Evolutionary conservation across 2,113 vertebrate genomes (phyloP).

Genomic region (Grus americana): DNA sequence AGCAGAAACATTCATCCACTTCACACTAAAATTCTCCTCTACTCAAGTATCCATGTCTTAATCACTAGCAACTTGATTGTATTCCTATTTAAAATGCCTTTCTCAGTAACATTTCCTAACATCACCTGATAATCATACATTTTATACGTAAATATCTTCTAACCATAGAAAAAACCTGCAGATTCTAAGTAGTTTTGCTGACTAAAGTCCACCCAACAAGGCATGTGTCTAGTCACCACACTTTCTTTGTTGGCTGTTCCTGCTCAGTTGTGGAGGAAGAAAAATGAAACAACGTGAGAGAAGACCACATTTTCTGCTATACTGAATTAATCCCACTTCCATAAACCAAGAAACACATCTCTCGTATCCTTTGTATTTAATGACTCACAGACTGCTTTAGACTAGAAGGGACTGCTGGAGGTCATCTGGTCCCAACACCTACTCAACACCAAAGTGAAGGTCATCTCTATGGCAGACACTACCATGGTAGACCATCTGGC

Average conservation of each 20-base stretch:
- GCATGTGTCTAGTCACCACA: not conserved
- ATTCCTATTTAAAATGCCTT: not conserved
- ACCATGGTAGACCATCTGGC: accelerated
- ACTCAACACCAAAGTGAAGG: not conserved
- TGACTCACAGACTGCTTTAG: not conserved
- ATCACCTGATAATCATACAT: not conserved
- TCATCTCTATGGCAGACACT: not conserved
- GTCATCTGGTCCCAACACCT: not conserved
- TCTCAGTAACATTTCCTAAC: not conserved
- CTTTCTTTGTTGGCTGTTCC: not conserved
- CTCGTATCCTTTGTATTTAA: not conserved
- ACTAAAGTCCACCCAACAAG: not conserved
- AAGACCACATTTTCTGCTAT: not conserved
- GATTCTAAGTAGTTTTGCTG: not conserved
- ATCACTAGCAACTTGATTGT: not conserved
- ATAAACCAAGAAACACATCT: not conserved
- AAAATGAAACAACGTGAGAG: not conserved
- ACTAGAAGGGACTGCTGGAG: not conserved
- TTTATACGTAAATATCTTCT: not conserved
- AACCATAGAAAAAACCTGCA: not conserved
- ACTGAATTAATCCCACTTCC: not conserved
- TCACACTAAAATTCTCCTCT: not conserved
- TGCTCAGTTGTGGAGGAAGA: not conserved
- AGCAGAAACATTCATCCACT: not conserved
- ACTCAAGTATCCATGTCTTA: not conserved